These are phyloP conservation scores for Apodemus sylvaticus DNA, from an alignment of 2,113 vertebrate species.

Conservation along the genomic window DNA sequence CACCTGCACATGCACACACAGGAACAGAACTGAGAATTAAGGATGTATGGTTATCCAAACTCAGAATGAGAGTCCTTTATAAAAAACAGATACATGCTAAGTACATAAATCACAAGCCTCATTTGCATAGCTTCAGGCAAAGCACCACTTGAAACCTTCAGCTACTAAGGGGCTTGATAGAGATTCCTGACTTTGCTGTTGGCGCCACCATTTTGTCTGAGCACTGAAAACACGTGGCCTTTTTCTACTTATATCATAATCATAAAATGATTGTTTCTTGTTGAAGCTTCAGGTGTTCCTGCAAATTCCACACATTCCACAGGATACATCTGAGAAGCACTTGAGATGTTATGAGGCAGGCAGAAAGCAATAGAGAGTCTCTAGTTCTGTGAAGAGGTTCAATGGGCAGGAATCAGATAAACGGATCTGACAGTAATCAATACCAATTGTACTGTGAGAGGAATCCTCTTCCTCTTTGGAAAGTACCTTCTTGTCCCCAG, in stretches of 20 bases:
- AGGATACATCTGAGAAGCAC: conserved; percentile 24
- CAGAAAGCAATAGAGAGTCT: conserved; percentile 17
- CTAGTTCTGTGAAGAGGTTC: background rate
- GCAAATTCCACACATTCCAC: background rate
- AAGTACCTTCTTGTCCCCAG: conserved; percentile 43
- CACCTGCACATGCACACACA: background rate
- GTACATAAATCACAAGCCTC: background rate
- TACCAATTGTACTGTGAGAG: conserved; percentile 54
- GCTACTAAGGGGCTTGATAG: background rate
- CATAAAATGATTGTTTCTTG: conserved; percentile 33
- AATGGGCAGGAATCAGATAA: conserved; percentile 50
- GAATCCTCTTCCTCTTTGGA: conserved; percentile 44
- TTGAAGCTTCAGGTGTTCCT: conserved; percentile 25
- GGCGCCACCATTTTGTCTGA: background rate
- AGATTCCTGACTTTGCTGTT: background rate
- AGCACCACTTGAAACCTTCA: background rate
- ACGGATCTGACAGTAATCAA: conserved; percentile 56
- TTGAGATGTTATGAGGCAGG: conserved; percentile 8
- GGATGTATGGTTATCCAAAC: background rate
- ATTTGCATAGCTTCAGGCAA: no score
- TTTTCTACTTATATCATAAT: conserved; percentile 32
- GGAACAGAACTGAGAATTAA: background rate
- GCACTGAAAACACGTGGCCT: background rate
- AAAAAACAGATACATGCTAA: background rate
- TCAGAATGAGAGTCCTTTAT: background rate